phyloP scores from a whole-genome alignment of 2,797 vertebrate genomes.

The Lateolabrax maculatus region DNA sequence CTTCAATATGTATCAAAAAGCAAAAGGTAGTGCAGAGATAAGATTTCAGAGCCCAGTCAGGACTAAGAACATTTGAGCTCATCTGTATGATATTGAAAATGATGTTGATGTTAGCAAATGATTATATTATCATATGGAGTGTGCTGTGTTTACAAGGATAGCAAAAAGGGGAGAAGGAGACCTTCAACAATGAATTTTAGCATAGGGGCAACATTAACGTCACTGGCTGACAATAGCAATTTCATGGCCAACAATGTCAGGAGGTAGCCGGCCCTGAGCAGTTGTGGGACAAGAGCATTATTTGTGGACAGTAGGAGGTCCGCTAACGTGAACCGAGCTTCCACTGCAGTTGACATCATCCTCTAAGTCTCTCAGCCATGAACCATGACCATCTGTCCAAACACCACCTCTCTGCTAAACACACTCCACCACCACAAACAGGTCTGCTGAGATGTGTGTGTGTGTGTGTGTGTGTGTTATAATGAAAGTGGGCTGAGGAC shows the following conservation, averaged over 20 bases:
- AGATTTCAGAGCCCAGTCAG: background rate
- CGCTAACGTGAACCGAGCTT: constrained; percentile 25
- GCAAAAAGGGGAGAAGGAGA: constrained; percentile 7
- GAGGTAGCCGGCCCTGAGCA: background rate
- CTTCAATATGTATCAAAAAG: constrained; percentile 8
- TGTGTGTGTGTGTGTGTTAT: constrained; percentile 37
- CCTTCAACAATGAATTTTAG: background rate
- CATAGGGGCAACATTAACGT: background rate
- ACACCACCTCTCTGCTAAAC: constrained; percentile 47
- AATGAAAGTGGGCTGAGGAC: constrained; percentile 47
- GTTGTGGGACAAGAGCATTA: constrained; percentile 33
- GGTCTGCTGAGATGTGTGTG: constrained; percentile 30
- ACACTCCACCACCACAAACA: constrained; percentile 44
- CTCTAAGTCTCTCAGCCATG: constrained; percentile 57
- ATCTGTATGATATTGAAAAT: constrained; percentile 21
- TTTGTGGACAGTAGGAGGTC: constrained; percentile 38
- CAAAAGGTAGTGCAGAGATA: background rate
- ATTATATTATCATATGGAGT: background rate
- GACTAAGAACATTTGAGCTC: background rate
- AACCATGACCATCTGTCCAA: constrained; percentile 69
- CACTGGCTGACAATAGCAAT: constrained; percentile 10
- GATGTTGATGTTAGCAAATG: background rate
- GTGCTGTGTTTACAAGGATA: background rate
- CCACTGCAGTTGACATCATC: constrained; percentile 64
- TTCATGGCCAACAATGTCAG: background rate